Conservation (phyloP, 64 coral and sea anemone genomes). For the Montipora efflorescens region DNA sequence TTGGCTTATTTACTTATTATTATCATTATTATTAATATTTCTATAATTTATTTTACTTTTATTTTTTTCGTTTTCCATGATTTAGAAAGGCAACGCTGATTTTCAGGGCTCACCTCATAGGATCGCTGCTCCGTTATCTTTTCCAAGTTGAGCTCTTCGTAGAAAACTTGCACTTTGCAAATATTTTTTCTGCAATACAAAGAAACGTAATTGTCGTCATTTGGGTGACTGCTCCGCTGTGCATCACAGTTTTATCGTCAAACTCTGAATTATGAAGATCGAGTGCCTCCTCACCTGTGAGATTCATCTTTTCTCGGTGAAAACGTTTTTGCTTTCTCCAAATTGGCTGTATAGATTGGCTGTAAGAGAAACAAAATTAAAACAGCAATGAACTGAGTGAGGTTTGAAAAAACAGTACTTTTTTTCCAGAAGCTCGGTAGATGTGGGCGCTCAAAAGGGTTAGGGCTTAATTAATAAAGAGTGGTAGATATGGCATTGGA, state of each 20-base stretch:
- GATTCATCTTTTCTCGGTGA: neutral
- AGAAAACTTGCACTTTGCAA: slow-evolving; percentile 49
- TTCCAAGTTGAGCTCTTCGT: slow-evolving; percentile 48
- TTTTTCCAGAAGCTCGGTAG: neutral
- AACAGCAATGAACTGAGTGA: too few species aligned
- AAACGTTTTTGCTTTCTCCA: neutral
- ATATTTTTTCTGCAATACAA: slow-evolving; percentile 33
- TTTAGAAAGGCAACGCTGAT: too few species aligned
- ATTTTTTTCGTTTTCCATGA: neutral
- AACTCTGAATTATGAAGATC: too few species aligned
- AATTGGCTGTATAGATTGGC: neutral
- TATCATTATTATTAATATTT: too few species aligned
- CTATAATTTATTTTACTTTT: too few species aligned
- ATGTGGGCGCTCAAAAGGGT: neutral
- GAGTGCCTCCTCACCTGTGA: slow-evolving; percentile 4
- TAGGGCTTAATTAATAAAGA: too few species aligned
- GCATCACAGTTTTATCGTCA: too few species aligned
- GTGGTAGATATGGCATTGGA: too few species aligned
- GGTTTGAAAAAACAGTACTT: too few species aligned
- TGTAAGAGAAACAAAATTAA: neutral
- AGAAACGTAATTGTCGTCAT: neutral
- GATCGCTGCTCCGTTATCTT: slow-evolving; percentile 36
- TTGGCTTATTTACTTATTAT: too few species aligned
- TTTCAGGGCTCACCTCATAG: slow-evolving; percentile 14
- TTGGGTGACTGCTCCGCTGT: neutral